phyloP scores from a whole-genome alignment of 2,113 vertebrate species.

The Macquaria ambigua region DNA sequence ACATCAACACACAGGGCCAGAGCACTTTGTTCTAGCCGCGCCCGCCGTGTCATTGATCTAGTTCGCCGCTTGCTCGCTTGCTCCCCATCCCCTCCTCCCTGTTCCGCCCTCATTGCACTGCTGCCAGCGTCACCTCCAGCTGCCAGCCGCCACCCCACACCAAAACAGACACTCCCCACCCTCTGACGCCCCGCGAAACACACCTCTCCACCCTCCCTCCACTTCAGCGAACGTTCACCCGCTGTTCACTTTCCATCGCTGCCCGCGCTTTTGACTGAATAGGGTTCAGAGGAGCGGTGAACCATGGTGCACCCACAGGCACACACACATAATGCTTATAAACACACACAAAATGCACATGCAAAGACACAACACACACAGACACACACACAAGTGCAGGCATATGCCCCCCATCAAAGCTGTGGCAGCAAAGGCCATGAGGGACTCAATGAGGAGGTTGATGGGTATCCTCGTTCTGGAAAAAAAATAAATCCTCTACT shows the following conservation, averaged over 20 bases:
- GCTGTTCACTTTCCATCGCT: constrained; percentile 54
- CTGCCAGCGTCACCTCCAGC: constrained; percentile 46
- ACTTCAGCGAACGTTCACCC: constrained; percentile 21
- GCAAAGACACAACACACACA: constrained; percentile 27
- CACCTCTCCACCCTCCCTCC: constrained; percentile 33
- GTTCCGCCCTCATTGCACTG: constrained; percentile 42
- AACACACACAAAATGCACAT: constrained; percentile 41
- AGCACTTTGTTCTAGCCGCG: constrained; percentile 79
- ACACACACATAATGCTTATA: not conserved
- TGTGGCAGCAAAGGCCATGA: constrained; percentile 54
- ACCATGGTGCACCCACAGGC: constrained; percentile 32
- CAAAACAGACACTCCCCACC: constrained; percentile 45
- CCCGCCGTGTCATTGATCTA: constrained; percentile 79
- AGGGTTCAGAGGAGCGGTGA: constrained; percentile 60
- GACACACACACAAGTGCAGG: not conserved
- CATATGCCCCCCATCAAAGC: constrained; percentile 65
- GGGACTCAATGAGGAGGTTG: constrained; percentile 51
- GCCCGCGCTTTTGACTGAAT: constrained; percentile 53
- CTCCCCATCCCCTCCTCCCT: constrained; percentile 35
- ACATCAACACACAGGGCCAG: constrained; percentile 73
- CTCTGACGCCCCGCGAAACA: not conserved
- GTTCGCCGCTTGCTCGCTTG: constrained; percentile 42
- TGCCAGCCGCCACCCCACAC: not conserved
- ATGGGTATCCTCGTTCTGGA: constrained; percentile 48
- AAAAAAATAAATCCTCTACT: constrained; percentile 19